Base-by-base conservation (phyloP, 2,888 invertebrate species). In the Eupithecia vulgata region DNA sequence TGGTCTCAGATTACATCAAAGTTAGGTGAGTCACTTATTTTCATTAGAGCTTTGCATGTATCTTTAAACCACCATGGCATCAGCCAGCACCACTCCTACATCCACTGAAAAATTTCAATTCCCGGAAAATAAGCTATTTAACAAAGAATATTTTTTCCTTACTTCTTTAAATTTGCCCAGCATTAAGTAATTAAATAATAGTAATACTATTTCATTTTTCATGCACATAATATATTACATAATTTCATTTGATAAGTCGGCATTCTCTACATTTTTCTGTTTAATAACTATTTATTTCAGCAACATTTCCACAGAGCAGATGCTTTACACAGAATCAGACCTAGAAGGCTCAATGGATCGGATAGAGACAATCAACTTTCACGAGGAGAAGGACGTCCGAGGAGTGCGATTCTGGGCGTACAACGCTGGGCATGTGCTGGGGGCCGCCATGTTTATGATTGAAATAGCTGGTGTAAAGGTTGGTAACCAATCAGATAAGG, bases 361-460 rank as follows among this genome's bases (percentile, higher is more conserved):
- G 88, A 99, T 99, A 78, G 99, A 99, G 94, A 99, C 99, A 0
- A 97, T 99, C 15, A 99, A 99, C 93, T 99, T 99, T 85, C 99
- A 99, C 76, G 99, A 99, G 88, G 99, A 99, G 90, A 98, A 98
- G 83, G 99, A 99, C 84, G 98, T 99, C 0, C 97, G 98, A 84
- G 99, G 99, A 0, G 97, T 99, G 0, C 96, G 98, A 84, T 99
- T 99, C 93, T 99, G 99, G 98, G 99, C 99, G 0, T 99, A 99
- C 90, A 98, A 99, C 88, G 99, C 99, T 0, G 99, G 99, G 0
- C 99, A 99, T 91, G 99, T 99, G 5, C 95, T 99, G 0, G 99
- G 99, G 0, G 99, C 99, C 0, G 99, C 99, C 71, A 99, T 99
- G 99, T 99, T 99, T 89, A 99, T 99, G 99, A 98, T 99, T 74